Evolutionary conservation across 2,113 vertebrate species (phyloP).

Genomic region (Poeciliopsis prolifica): DNA sequence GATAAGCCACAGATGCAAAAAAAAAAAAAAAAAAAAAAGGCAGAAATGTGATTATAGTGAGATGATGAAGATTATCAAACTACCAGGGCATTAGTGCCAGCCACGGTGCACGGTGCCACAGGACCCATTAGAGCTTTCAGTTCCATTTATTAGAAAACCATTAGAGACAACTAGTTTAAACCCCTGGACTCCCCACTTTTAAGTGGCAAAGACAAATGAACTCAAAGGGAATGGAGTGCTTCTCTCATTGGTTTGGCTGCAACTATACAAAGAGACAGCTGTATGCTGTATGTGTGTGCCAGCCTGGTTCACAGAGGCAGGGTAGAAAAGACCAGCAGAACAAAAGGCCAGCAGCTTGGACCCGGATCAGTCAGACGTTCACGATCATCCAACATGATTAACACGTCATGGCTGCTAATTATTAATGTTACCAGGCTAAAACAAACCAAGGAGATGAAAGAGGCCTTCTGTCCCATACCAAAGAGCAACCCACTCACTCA

Average conservation of each 20-base stretch:
- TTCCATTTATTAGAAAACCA: constrained; percentile 57
- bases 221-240: constrained; percentile 29
- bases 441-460: constrained; percentile 20
- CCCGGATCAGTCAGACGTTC: constrained; percentile 56
- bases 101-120: constrained; percentile 36
- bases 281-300: constrained; percentile 59
- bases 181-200: constrained; percentile 61
- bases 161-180: constrained; percentile 65
- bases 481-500: constrained; percentile 3
- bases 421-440: constrained; percentile 38
- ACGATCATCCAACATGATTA: constrained; percentile 59
- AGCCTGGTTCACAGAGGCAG: constrained; percentile 4
- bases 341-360: constrained; percentile 50
- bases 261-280: constrained; percentile 46
- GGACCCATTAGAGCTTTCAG: constrained; percentile 68
- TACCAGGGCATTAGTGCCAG: constrained; percentile 58
- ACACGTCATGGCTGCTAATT: constrained; percentile 47
- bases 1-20: constrained; percentile 16
- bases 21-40: constrained; percentile 31
- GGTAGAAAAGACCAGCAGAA: constrained; percentile 31
- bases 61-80: constrained; percentile 58
- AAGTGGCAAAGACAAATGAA: constrained; percentile 65
- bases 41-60: constrained; percentile 59
- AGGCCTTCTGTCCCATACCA: constrained; percentile 21
- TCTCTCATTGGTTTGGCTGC: constrained; percentile 8